A percentile compares a stretch with the other conserved stretches of the same genome.
These are phyloP conservation scores for Drosophila sulfurigaster DNA, from an alignment of 1,140 invertebrate species.

Conservation along the genomic window DNA sequence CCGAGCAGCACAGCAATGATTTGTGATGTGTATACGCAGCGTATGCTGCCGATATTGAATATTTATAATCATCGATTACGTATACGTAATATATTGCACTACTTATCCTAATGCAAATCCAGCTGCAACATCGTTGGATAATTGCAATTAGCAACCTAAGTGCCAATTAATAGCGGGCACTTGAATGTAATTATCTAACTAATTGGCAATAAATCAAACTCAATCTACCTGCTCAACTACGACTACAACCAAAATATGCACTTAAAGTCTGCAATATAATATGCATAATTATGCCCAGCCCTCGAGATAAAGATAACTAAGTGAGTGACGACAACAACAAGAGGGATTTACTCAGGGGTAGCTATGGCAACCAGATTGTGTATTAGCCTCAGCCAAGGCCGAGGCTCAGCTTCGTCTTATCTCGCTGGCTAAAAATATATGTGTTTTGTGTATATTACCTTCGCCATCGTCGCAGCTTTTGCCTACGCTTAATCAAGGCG, in stretches of 20 bases:
- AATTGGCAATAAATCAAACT: constrained; percentile 73
- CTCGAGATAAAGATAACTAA: constrained; percentile 25
- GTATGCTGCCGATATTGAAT: constrained; percentile 36
- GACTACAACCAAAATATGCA: constrained; percentile 26
- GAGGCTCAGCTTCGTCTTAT: constrained; percentile 19
- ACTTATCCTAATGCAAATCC: constrained; percentile 5
- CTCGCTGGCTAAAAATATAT: constrained; percentile 4
- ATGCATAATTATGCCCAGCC: constrained; percentile 60
- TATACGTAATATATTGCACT: constrained; percentile 7
- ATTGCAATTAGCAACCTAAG: constrained; percentile 46
- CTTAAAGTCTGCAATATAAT: constrained; percentile 64
- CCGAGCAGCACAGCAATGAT: constrained; percentile 6
- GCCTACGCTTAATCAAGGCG: constrained; percentile 63
- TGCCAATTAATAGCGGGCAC: constrained; percentile 50
- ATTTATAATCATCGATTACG: neutral
- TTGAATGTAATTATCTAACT: constrained; percentile 62
- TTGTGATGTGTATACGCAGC: constrained; percentile 18
- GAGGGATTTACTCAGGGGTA: neutral
- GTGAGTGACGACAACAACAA: neutral
- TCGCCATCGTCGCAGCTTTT: neutral
- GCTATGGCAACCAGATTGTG: constrained; percentile 13
- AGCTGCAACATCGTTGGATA: constrained; percentile 8
- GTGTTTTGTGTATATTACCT: constrained; percentile 9
- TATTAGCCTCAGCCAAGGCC: constrained; percentile 13
- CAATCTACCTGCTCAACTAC: constrained; percentile 43